Conservation (phyloP, 2,888 invertebrate species). For the Lacanobia wlatinum region DNA sequence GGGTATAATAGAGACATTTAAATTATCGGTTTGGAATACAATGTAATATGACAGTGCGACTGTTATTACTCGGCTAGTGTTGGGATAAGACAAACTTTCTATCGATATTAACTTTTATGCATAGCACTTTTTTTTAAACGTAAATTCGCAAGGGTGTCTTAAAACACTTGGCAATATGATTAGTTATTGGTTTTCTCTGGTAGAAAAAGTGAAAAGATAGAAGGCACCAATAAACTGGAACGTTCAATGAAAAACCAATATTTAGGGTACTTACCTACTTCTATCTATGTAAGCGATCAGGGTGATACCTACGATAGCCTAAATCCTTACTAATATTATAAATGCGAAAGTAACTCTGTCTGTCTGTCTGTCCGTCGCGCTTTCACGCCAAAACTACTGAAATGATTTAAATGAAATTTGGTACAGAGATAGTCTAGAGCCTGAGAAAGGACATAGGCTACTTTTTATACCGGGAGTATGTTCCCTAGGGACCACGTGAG, state of each 20-base stretch:
- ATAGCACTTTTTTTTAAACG: too few species aligned
- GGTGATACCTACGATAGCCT: neutral
- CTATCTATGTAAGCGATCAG: too few species aligned
- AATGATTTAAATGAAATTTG: too few species aligned
- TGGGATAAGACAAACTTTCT: slow-evolving; percentile 44
- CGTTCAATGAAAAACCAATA: neutral
- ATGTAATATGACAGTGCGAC: slow-evolving; percentile 67
- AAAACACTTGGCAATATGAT: neutral
- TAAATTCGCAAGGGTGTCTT: neutral
- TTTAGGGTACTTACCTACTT: too few species aligned
- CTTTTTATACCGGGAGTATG: too few species aligned
- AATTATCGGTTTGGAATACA: slow-evolving; percentile 78
- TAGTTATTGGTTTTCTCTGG: neutral
- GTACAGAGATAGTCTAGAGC: too few species aligned
- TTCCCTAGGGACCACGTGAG: too few species aligned
- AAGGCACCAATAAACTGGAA: neutral
- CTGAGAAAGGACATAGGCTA: too few species aligned
- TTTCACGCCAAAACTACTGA: too few species aligned
- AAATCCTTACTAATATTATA: too few species aligned
- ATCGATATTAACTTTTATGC: slow-evolving; percentile 49
- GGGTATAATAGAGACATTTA: slow-evolving; percentile 82
- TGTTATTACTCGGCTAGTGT: slow-evolving; percentile 64
- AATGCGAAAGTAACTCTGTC: too few species aligned
- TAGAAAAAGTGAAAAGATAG: neutral
- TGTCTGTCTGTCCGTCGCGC: too few species aligned